Evolutionary conservation across 2,113 vertebrate species (phyloP), one percentile per base, ranked within the genome.

Genomic region (Pteruthius melanotis): DNA sequence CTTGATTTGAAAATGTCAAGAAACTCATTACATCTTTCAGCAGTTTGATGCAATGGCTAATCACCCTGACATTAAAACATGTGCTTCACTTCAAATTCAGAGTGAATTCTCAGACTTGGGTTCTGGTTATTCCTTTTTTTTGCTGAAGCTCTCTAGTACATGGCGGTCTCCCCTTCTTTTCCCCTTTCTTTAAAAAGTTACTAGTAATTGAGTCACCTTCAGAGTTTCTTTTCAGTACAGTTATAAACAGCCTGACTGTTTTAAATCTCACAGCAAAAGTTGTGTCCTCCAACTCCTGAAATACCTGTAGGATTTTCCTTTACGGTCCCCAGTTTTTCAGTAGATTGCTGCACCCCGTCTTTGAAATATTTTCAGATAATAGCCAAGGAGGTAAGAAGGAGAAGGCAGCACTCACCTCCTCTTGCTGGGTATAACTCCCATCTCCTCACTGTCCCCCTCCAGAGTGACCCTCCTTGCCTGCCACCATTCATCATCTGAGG

Each of bases 401-500:
- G 20, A 6, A 57, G 16, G 49, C 20, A 90, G 18, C 33, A 83
- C 97, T 97, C 97, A 99, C 99, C 99, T 98, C 82, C 99, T 98
- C 93, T 99, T 99, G 98, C 99, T 99, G 96, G 99, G 99, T 94
- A 99, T 99, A 76, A 99, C 99, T 3, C 99, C 99, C 99, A 99
- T 99, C 95, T 99, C 99, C 74, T 99, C 99, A 11, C 99, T 99
- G 98, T 99, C 99, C 17, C 99, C 99, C 21, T 99, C 99, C 33
- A 98, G 98, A 9, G 98, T 99, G 60, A 99, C 99, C 33, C 98
- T 98, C 33, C 99, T 98, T 0, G 99, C 99, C 95, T 99, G 99
- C 99, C 99, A 99, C 99, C 99, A 99, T 69, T 99, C 99, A 24
- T 99, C 99, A 13, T 99, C 99, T 0, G 99, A 99, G 49, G 99